Percentiles rank a stretch among this genome's conserved stretches.
phyloP scores from a whole-genome alignment of 2,888 invertebrate genomes.

The Athripsodes cinereus region DNA sequence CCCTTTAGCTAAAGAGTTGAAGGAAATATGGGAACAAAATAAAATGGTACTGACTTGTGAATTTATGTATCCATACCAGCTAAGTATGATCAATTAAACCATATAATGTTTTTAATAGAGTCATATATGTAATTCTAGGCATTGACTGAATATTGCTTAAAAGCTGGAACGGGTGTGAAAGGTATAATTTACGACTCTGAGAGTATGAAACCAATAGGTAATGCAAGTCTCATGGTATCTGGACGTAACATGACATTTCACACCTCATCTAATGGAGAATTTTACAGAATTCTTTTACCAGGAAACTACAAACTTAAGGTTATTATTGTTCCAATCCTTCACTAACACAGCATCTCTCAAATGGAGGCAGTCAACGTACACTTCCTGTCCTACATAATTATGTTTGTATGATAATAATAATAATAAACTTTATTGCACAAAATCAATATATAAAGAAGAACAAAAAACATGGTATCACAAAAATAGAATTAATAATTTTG shows the following conservation, averaged over 20 bases:
- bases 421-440: too few species aligned
- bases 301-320: slow-evolving; percentile 53
- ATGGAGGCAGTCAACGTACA: too few species aligned
- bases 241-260: slow-evolving; percentile 53
- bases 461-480: too few species aligned
- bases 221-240: slow-evolving; percentile 46
- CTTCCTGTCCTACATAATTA: not conserved
- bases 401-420: too few species aligned
- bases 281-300: slow-evolving; percentile 58
- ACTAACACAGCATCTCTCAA: too few species aligned
- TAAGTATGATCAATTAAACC: not conserved
- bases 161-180: slow-evolving; percentile 54
- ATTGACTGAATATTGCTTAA: slow-evolving; percentile 47
- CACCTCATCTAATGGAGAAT: slow-evolving; percentile 54
- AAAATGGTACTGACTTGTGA: slow-evolving; percentile 37
- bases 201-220: slow-evolving; percentile 42
- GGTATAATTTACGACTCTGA: slow-evolving; percentile 49
- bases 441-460: too few species aligned
- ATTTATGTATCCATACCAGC: not conserved
- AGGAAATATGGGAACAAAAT: slow-evolving; percentile 54
- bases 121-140: slow-evolving; percentile 38
- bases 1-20: slow-evolving; percentile 45
- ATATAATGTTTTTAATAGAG: not conserved
- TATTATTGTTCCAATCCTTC: too few species aligned
- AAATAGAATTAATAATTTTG: too few species aligned